Conservation (phyloP, 1,140 invertebrate genomes). For the Drosophila mojavensis region DNA sequence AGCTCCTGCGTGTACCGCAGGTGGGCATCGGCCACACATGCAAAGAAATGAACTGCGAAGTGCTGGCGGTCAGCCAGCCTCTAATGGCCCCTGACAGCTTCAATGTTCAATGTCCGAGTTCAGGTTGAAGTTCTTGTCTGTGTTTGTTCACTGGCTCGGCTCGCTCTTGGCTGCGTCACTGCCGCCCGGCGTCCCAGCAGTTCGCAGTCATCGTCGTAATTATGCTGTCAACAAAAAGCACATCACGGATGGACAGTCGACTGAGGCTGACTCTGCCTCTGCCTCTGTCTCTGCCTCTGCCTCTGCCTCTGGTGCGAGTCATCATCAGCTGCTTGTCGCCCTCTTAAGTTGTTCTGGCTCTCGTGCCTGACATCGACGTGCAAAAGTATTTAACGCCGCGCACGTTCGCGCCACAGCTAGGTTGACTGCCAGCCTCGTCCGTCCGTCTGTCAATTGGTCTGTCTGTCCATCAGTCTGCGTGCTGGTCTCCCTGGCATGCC, state of each 20-base stretch:
- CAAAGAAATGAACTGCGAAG: conserved; percentile 17
- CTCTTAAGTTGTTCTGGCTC: conserved; percentile 17
- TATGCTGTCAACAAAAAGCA: conserved; percentile 78
- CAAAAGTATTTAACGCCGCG: conserved; percentile 67
- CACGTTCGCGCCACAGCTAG: conserved; percentile 47
- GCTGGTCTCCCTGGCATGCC: conserved; percentile 22
- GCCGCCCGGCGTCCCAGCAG: neutral
- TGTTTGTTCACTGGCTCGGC: conserved; percentile 39
- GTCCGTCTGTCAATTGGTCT: conserved; percentile 8
- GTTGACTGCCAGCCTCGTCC: conserved; percentile 15
- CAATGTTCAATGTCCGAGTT: conserved; percentile 15
- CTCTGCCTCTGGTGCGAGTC: conserved; percentile 41
- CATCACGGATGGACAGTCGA: conserved; percentile 37
- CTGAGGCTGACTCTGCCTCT: conserved; percentile 9
- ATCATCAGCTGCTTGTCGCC: conserved; percentile 66
- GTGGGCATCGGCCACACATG: neutral
- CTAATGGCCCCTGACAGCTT: conserved; percentile 1
- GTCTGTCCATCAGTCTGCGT: conserved; percentile 5
- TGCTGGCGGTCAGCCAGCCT: conserved; percentile 36
- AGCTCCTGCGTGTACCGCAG: conserved; percentile 46
- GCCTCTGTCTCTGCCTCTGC: neutral
- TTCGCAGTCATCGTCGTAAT: conserved; percentile 69
- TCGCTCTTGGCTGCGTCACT: no score
- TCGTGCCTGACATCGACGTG: conserved; percentile 42
- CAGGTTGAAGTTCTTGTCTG: conserved; percentile 31